Conservation (phyloP, 2,113 vertebrate species). For the Plecotus auritus region DNA sequence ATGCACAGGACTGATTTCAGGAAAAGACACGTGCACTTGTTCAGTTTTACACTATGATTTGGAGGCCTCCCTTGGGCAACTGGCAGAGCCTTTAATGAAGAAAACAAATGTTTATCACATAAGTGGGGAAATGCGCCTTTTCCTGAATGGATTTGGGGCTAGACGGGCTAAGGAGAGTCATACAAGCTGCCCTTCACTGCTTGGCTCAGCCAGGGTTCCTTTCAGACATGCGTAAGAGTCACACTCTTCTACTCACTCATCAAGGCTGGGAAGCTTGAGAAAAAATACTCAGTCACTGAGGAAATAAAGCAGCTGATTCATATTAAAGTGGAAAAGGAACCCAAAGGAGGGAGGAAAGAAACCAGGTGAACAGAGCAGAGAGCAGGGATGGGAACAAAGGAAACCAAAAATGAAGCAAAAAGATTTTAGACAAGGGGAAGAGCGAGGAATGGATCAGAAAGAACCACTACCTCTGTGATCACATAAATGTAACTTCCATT, state of each 20-base stretch:
- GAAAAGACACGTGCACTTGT: neutral
- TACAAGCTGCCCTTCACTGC: neutral
- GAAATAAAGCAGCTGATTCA: neutral
- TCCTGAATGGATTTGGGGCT: constrained; percentile 19
- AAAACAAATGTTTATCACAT: neutral
- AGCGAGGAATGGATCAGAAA: neutral
- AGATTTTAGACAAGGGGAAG: neutral
- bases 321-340: neutral
- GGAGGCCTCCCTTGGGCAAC: neutral
- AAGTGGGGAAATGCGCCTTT: constrained; percentile 38
- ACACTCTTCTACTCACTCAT: neutral
- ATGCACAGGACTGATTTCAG: neutral
- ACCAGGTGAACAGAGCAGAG: neutral
- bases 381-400: neutral
- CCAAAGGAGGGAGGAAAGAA: constrained; percentile 2
- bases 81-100: neutral
- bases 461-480: neutral
- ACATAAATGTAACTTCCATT: constrained; percentile 48
- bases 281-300: neutral
- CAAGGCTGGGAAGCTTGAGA: neutral
- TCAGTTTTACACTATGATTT: neutral
- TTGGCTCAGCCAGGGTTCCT: neutral
- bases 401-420: neutral
- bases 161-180: neutral
- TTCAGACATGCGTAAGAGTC: neutral